Percentiles rank a stretch among this genome's conserved stretches.
Evolutionary conservation across 2,113 vertebrate genomes (phyloP).

Genomic region (Callithrix jacchus): DNA sequence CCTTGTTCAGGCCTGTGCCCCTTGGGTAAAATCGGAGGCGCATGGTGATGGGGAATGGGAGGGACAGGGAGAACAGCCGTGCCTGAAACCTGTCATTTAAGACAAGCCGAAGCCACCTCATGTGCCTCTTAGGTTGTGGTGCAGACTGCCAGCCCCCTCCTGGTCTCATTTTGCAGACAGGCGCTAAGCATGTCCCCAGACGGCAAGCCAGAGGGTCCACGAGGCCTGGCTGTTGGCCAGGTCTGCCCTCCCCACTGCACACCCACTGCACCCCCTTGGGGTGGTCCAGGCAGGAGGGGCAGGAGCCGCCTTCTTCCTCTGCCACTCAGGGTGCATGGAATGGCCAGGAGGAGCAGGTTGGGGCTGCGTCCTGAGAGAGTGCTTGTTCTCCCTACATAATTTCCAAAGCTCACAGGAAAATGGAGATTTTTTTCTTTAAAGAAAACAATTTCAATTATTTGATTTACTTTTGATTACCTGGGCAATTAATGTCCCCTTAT

Average conservation of each 20-base stretch:
- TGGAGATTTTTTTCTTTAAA: neutral
- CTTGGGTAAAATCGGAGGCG: neutral
- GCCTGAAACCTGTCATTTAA: neutral
- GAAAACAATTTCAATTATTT: neutral
- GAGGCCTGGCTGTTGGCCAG: fast-evolving
- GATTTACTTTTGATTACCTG: neutral
- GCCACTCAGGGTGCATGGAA: neutral
- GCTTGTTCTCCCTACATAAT: neutral
- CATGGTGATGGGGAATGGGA: neutral
- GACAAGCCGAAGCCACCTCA: neutral
- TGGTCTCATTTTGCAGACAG: neutral
- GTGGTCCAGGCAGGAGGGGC: neutral
- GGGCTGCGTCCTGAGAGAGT: neutral
- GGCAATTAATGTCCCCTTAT: neutral
- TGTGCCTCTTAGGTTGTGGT: neutral
- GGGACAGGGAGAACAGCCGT: neutral
- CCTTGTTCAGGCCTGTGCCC: neutral
- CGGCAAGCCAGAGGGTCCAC: fast-evolving
- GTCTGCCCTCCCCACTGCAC: fast-evolving
- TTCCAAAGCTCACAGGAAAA: neutral
- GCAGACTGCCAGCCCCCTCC: neutral
- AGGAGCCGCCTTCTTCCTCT: fast-evolving
- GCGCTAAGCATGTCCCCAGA: neutral
- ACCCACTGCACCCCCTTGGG: fast-evolving
- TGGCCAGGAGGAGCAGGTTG: fast-evolving